Conservation (phyloP, 2,797 vertebrate species). For the Rallus crepitans region DNA sequence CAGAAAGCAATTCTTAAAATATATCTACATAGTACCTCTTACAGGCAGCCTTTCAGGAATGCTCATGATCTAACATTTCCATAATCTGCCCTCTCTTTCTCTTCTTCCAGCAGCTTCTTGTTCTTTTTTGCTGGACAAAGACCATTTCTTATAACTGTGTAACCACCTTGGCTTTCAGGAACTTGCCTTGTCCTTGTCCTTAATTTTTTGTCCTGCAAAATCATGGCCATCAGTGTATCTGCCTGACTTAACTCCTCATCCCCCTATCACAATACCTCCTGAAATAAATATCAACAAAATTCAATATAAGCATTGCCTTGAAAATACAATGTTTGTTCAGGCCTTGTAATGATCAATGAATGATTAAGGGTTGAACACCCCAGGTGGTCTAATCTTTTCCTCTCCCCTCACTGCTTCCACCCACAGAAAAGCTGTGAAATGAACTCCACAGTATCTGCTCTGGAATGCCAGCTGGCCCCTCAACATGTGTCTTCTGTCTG, state of each 20-base stretch:
- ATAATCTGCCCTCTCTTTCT: not conserved
- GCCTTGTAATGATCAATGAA: not conserved
- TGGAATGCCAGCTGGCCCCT: not conserved
- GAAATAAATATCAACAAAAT: not conserved
- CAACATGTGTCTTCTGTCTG: not conserved
- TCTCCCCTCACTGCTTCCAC: not conserved
- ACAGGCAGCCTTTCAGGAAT: not conserved
- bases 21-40: not conserved
- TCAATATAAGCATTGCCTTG: not conserved
- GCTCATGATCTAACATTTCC: not conserved
- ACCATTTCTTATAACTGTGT: not conserved
- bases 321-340: not conserved
- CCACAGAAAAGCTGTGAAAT: not conserved
- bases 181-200: not conserved
- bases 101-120: not conserved
- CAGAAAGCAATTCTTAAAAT: not conserved
- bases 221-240: not conserved
- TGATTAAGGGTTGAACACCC: not conserved
- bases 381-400: not conserved
- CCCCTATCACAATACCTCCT: not conserved
- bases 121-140: not conserved
- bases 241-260: not conserved
- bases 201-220: not conserved
- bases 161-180: not conserved
- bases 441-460: not conserved